Conservation (phyloP, 2,113 vertebrate species). For the Phalacrocorax aristotelis region DNA sequence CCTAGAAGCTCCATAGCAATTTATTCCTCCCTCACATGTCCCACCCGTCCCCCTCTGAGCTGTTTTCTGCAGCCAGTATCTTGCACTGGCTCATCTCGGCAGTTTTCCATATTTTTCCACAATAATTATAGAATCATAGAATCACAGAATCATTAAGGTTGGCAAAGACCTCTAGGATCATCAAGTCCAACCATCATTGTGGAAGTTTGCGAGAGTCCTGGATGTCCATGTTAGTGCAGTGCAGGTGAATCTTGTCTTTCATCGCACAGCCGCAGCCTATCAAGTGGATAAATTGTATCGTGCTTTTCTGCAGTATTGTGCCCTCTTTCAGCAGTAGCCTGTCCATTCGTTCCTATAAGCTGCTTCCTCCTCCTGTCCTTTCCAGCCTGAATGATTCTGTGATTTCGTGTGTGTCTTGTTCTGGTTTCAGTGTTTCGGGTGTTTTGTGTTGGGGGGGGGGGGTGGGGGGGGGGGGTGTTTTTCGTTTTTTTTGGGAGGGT, state of each 20-base stretch:
- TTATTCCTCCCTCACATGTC: neutral
- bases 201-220: neutral
- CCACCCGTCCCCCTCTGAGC: accelerated
- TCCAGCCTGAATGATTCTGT: neutral
- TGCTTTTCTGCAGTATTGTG: neutral
- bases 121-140: neutral
- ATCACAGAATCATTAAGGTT: no score
- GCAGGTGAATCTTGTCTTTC: neutral
- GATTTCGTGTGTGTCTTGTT: neutral
- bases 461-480: no score
- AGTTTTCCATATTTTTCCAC: neutral
- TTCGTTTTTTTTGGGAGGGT: no score
- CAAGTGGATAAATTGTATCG: neutral
- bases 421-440: neutral
- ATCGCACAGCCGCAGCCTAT: neutral
- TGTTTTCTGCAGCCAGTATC: neutral
- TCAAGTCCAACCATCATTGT: neutral
- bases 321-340: neutral
- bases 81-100: neutral
- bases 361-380: neutral
- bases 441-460: neutral
- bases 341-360: neutral
- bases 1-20: neutral
- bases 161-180: no score
- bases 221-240: neutral